A percentile compares a stretch with the other conserved stretches of the same genome.
Evolutionary conservation across 2,797 vertebrate species (phyloP).

Genomic region (Sebastolobus alascanus): DNA sequence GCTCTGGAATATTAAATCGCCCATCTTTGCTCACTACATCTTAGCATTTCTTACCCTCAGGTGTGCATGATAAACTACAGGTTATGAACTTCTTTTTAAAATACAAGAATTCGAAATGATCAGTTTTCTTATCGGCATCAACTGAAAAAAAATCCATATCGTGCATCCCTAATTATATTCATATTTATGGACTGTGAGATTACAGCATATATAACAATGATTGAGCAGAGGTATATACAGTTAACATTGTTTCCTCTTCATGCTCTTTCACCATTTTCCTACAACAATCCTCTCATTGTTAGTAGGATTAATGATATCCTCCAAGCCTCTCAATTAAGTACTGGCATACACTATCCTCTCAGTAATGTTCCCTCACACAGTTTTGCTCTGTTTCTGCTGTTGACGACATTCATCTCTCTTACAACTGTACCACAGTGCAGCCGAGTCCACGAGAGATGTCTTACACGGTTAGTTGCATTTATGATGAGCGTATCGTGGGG

Average conservation of each 20-base stretch:
- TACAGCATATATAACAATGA: background rate
- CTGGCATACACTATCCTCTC: constrained; percentile 9
- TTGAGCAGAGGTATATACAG: background rate
- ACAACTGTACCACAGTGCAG: background rate
- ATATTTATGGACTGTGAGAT: background rate
- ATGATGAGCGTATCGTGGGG: constrained; percentile 4
- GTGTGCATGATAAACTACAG: no score
- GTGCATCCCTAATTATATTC: background rate
- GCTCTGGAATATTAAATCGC: no score
- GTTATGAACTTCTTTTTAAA: no score
- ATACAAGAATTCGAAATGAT: accelerated
- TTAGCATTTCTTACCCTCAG: no score
- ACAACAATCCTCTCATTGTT: constrained; percentile 46
- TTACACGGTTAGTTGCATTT: constrained; percentile 6
- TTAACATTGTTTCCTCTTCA: constrained; percentile 8
- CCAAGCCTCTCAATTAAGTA: constrained; percentile 35
- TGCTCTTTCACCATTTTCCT: constrained; percentile 23
- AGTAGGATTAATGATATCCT: constrained; percentile 44
- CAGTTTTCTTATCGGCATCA: accelerated
- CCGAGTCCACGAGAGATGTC: background rate
- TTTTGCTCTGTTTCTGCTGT: background rate
- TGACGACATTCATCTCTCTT: background rate
- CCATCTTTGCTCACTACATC: no score
- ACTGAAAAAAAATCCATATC: no score
- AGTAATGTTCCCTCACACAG: background rate